Evolutionary conservation across 2,797 vertebrate genomes (phyloP).

Genomic region (Natrix natrix): DNA sequence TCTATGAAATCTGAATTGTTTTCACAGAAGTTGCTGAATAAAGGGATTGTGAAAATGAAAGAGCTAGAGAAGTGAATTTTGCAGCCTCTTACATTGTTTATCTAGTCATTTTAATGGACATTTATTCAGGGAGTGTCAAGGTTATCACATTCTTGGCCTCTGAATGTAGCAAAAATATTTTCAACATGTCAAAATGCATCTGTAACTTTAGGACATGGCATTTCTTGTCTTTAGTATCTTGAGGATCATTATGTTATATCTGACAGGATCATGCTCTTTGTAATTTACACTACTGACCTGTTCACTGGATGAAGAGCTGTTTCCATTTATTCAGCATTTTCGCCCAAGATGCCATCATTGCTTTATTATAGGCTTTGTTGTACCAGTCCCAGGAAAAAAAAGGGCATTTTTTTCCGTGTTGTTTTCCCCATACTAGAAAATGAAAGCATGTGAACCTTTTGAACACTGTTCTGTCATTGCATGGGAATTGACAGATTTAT

Average conservation of each 20-base stretch:
- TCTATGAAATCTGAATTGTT: background rate
- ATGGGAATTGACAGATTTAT: background rate
- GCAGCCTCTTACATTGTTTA: constrained; percentile 10
- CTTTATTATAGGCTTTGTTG: constrained; percentile 14
- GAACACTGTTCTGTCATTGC: background rate
- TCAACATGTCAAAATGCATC: constrained; percentile 18
- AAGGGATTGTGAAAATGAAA: background rate
- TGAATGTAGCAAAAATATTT: constrained; percentile 28
- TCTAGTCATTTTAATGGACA: background rate
- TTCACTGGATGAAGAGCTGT: constrained; percentile 27
- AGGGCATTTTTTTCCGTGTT: background rate
- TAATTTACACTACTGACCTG: constrained; percentile 27
- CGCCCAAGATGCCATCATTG: background rate
- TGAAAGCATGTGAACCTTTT: background rate
- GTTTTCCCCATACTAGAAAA: constrained; percentile 16
- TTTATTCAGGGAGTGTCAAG: constrained; percentile 2
- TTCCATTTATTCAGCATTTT: constrained; percentile 6
- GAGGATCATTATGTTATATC: constrained; percentile 12
- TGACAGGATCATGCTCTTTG: background rate
- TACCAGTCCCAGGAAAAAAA: constrained; percentile 2
- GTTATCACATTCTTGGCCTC: background rate
- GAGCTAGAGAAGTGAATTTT: constrained; percentile 1
- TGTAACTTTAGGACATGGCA: constrained; percentile 8
- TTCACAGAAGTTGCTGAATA: background rate
- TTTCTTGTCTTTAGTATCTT: constrained; percentile 34